A percentile compares a stretch with the other conserved stretches of the same genome.
phyloP scores from a whole-genome alignment of 2,888 invertebrate species.

The Synanthedon andrenaeformis region DNA sequence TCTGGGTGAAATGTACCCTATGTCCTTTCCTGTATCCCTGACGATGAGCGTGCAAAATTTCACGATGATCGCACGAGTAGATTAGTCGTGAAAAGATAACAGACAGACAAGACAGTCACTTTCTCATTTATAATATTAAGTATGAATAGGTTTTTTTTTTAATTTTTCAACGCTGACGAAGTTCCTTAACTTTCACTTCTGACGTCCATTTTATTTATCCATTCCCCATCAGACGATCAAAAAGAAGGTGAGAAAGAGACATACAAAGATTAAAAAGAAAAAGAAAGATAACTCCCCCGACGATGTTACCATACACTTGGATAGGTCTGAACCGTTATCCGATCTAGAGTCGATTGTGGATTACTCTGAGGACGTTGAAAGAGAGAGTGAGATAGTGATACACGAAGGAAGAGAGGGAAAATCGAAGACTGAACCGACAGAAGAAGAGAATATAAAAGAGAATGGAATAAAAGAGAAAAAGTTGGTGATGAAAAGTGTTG shows the following conservation, averaged over 20 bases:
- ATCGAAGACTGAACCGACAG: not conserved
- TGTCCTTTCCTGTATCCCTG: too few species aligned
- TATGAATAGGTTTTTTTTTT: too few species aligned
- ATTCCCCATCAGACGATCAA: not conserved
- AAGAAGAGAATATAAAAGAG: not conserved
- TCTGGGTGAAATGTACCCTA: too few species aligned
- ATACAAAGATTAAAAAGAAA: conserved; percentile 4
- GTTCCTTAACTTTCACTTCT: too few species aligned
- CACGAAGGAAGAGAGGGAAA: not conserved
- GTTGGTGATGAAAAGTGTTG: too few species aligned
- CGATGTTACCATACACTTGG: not conserved
- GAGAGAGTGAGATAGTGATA: not conserved
- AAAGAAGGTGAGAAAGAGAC: conserved; percentile 4
- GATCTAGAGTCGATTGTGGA: not conserved
- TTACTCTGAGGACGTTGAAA: not conserved
- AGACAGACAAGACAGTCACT: too few species aligned
- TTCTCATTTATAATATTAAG: too few species aligned
- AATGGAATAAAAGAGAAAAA: not conserved
- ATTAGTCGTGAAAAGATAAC: too few species aligned
- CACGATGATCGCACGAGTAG: too few species aligned
- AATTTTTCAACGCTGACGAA: too few species aligned
- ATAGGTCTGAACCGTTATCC: not conserved
- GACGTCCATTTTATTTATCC: too few species aligned
- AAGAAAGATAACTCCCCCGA: not conserved
- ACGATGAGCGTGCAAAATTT: too few species aligned